Evolutionary conservation across 2,113 vertebrate genomes (phyloP).

Genomic region (Barnardius zonarius): DNA sequence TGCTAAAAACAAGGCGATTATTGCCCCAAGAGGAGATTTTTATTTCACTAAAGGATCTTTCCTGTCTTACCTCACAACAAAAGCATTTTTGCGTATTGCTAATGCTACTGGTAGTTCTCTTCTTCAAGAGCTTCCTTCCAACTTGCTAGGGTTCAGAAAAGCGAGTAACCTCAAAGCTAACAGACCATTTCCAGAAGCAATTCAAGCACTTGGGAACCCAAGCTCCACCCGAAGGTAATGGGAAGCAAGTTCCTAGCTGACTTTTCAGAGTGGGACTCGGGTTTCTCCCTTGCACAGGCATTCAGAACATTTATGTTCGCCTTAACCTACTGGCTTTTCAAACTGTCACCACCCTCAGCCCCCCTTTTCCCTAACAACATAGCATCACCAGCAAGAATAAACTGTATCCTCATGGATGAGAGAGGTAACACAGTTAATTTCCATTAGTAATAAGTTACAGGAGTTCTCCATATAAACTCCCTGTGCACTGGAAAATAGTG

Average conservation of each 20-base stretch:
- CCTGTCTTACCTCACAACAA: slow-evolving; percentile 44
- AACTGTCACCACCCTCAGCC: neutral
- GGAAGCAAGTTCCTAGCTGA: neutral
- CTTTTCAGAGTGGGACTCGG: neutral
- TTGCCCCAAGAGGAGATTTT: slow-evolving; percentile 17
- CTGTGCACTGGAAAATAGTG: slow-evolving; percentile 32
- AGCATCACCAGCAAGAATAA: slow-evolving; percentile 12
- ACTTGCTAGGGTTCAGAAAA: slow-evolving; percentile 9
- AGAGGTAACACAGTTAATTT: neutral
- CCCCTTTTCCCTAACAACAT: neutral
- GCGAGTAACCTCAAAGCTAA: neutral
- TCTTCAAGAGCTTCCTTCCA: neutral
- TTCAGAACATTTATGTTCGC: neutral
- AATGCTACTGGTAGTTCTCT: neutral
- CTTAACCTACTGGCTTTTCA: neutral
- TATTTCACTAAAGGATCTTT: neutral
- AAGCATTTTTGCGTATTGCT: slow-evolving; percentile 2
- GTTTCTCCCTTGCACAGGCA: neutral
- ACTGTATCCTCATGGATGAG: neutral
- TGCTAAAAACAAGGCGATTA: neutral
- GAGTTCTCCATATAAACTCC: slow-evolving; percentile 52
- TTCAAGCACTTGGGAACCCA: slow-evolving; percentile 54
- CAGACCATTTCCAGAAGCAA: slow-evolving; percentile 5
- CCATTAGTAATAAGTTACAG: neutral
- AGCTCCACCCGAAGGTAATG: neutral